These are phyloP conservation scores for Pomacea canaliculata DNA, from an alignment of 2,888 invertebrate genomes.

Conservation along the genomic window DNA sequence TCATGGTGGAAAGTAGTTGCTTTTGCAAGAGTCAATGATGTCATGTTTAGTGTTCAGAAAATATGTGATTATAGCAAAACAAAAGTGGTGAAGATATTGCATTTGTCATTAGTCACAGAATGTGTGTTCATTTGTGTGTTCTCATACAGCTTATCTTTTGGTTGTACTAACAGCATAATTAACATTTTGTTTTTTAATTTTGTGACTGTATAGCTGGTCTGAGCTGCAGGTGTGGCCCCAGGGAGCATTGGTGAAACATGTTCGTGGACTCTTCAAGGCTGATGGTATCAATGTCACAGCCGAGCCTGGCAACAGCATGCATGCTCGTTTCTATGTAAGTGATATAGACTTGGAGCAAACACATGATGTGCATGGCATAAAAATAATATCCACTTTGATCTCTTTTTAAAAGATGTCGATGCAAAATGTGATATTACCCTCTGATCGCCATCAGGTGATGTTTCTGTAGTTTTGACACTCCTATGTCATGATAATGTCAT, in stretches of 20 bases:
- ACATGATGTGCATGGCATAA: neutral
- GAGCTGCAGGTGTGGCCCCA: slow-evolving; percentile 80
- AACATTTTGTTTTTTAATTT: too few species aligned
- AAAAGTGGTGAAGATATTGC: too few species aligned
- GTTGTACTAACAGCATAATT: too few species aligned
- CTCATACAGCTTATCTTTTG: too few species aligned
- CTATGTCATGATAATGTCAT: too few species aligned
- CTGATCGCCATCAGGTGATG: neutral
- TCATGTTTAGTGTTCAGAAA: too few species aligned
- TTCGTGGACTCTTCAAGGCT: slow-evolving; percentile 81
- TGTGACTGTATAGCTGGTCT: slow-evolving; percentile 71
- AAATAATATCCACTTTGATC: neutral
- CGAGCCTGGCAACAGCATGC: slow-evolving; percentile 85
- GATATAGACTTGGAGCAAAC: slow-evolving; percentile 10
- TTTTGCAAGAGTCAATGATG: too few species aligned
- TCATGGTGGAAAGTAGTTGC: too few species aligned
- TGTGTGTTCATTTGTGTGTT: too few species aligned
- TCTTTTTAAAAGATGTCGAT: neutral
- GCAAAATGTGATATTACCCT: neutral
- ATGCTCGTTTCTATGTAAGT: slow-evolving; percentile 89
- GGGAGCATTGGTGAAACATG: slow-evolving; percentile 81
- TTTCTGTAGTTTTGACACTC: too few species aligned
- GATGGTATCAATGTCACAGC: slow-evolving; percentile 87
- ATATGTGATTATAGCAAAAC: too few species aligned
- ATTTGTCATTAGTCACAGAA: too few species aligned